Base-by-base conservation (phyloP, 2,888 invertebrate genomes). In the Nebria brevicollis region DNA sequence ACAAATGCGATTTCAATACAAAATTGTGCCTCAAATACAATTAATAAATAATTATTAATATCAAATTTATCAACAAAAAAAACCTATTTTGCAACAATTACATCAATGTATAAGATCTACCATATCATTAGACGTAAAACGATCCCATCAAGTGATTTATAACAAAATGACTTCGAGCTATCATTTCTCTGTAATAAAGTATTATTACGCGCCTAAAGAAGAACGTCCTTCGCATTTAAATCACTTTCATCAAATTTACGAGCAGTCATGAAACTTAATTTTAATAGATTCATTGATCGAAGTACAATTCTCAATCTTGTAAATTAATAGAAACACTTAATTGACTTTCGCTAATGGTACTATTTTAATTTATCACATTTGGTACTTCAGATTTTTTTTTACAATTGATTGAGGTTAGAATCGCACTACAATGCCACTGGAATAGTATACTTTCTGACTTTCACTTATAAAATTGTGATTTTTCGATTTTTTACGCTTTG, bases 391-490 rank as follows among this genome's bases (percentile, higher is more conserved):
- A 34, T 5, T 34, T 34, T 54, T 8, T 54, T 54, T 54, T 54
- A 54, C 54, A 54, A 54, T 54, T 11, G 54, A 54, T 54, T 54
- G 54, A 54, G 4, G 54, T 54, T 54, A 54, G 7, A 54, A 54
- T 43, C 4, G 11, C 54, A 54, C 54, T 34, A 54, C 11, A 54
- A 11, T 54, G 1, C 11, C 4, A 54, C 54, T 54, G 0, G 11
- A 7, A 54, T 11, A 54, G 8, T 54, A 13, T 70, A 34, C 70
- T 70, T 70, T 70, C 70, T 34, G 20, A 34, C 70, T 70, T 70
- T 70, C 70, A 26, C 70, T 70, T 70, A 70, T 70, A 13, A 70
- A 70, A 54, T 54, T 66, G 13, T 25, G 7, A 7, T 66, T 66
- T 66, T 15, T 66, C 66, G 13, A 1, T 6, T 66, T 66, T 66